Evolutionary conservation across 2,797 vertebrate genomes (phyloP), one percentile per base, ranked within the genome.

Genomic region (Poecilia picta): DNA sequence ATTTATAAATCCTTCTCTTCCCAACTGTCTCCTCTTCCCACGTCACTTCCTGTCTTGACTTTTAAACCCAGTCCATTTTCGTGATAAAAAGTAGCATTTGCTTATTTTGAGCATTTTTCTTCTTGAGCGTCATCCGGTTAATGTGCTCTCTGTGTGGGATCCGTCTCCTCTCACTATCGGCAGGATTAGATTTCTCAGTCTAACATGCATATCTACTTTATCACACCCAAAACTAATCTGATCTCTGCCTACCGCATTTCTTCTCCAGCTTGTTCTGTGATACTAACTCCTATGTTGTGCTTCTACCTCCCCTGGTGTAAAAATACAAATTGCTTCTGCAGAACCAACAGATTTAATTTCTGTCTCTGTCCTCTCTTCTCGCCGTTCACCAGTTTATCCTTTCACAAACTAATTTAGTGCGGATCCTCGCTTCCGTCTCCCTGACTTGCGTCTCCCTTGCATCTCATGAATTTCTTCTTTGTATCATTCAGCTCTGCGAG

Each of bases 141-240:
- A 86, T 78, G 83, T 80, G 43, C 49, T 84, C 59, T 51, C 39
- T 25, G 0, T 81, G 75, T 87, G 76, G 72, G 80, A 86, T 91
- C 71, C 28, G 41, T 81, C 81, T 86, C 13, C 23, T 70, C 33
- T 76, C 10, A 46, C 4, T 77, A 81, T 84, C 85, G 73, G 45
- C 66, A 71, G 77, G 79, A 87, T 88, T 83, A 77, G 5, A 91
- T 88, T 81, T 87, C 82, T 86, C 83, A 55, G 1, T 76, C 23
- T 82, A 88, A 86, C 81, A 83, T 72, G 81, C 84, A 73, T 84
- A 85, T 88, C 87, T 68, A 79, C 76, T 81, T 85, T 66, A 85
- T 90, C 88, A 36, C 62, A 84, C 10, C 73, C 49, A 75, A 79
- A 85, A 71, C 80, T 83, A 89, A 92, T 90, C 85, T 80, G 74